Evolutionary conservation across 2,797 vertebrate genomes (phyloP), one percentile per base, ranked within the genome.

Genomic region (Epinephelus coioides): DNA sequence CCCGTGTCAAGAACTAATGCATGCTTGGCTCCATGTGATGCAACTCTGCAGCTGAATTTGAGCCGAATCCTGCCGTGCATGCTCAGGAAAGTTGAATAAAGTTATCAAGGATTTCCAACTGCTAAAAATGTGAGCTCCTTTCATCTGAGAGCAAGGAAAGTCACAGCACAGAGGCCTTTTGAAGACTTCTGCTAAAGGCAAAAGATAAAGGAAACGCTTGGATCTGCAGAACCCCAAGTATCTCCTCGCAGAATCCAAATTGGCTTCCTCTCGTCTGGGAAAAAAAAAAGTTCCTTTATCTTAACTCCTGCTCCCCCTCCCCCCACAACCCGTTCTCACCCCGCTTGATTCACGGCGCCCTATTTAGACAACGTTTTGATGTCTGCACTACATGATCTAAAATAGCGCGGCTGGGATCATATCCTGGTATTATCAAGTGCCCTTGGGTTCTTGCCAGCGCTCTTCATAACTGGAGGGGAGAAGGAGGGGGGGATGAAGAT

Each of bases 371-470:
- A 50, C 55, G 81, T 85, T 92, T 91, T 92, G 91, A 94, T 92
- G 91, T 92, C 82, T 78, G 83, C 87, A 57, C 79, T 79, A 83
- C 82, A 68, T 80, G 91, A 92, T 92, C 89, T 90, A 71, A 94
- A 84, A 86, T 83, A 88, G 81, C n/a, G 63, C 46, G 38, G 89
- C 79, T 54, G 56, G 88, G 83, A 92, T 92, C 89, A 91, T 90
- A 91, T 94, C 91, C 92, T 91, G 91, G 90, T 91, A 89, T 93
- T 90, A 91, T 93, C 85, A 86, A 89, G 88, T 85, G 86, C 90
- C 86, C 84, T 77, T 87, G 91, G 91, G 89, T 63, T 74, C 59
- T 7, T 77, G 88, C 93, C 93, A 91, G 78, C 18, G 8, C 89
- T 84, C 89, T 76, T 89, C 90, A 89, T 93, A 88, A 90, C 92